Evolutionary conservation across 2,113 vertebrate species (phyloP).

Genomic region (Leptosomus discolor): DNA sequence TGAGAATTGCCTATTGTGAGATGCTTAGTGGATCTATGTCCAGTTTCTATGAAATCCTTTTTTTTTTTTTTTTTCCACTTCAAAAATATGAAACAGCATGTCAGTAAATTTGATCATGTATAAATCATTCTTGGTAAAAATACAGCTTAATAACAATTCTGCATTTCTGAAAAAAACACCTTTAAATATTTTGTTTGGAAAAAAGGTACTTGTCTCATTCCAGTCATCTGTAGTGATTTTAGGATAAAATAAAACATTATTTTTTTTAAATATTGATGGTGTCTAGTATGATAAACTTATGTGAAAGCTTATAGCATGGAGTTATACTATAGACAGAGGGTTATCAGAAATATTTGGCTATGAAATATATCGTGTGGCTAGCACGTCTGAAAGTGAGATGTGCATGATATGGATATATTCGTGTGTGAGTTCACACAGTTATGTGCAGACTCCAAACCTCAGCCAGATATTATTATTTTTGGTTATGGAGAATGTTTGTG

Average conservation of each 20-base stretch:
- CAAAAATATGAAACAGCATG: not conserved
- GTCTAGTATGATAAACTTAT: not conserved
- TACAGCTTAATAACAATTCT: not conserved
- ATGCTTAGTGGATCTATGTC: not conserved
- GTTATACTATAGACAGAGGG: not conserved
- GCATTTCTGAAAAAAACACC: not conserved
- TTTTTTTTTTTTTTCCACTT: not conserved
- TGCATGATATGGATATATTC: no score
- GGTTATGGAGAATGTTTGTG: not conserved
- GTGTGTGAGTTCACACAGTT: not conserved
- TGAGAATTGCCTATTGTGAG: not conserved
- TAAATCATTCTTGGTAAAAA: not conserved
- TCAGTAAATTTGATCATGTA: not conserved
- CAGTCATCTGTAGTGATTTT: accelerated
- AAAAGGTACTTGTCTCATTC: accelerated
- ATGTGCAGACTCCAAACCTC: not conserved
- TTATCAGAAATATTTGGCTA: not conserved
- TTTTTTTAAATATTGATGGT: not conserved
- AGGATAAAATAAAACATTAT: not conserved
- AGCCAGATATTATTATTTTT: not conserved
- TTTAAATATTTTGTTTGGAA: not conserved
- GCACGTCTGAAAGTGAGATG: not conserved
- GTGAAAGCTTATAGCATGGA: not conserved
- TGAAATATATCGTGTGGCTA: not conserved
- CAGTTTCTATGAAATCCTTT: not conserved